Evolutionary conservation across 2,113 vertebrate species (phyloP).

Genomic region (Laticauda colubrina): DNA sequence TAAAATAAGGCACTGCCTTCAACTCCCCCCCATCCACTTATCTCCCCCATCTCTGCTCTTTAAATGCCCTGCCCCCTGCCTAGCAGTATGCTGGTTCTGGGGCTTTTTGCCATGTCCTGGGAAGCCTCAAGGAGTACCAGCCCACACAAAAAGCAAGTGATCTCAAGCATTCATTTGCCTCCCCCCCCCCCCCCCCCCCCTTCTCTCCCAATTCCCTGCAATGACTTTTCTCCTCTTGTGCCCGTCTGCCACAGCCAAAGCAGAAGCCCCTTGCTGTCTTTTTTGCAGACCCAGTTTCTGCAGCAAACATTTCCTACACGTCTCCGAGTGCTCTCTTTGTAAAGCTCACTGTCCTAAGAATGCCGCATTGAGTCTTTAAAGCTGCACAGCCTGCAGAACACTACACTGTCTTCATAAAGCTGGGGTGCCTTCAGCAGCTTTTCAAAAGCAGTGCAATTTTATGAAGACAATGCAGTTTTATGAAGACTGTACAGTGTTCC

Average conservation of each 20-base stretch:
- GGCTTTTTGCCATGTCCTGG: background rate
- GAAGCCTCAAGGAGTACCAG: background rate
- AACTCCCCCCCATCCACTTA: background rate
- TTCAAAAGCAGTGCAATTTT: background rate
- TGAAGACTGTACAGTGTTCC: background rate
- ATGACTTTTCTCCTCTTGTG: background rate
- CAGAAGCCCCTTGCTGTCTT: background rate
- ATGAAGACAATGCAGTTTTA: background rate
- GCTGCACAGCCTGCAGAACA: background rate
- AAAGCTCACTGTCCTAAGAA: background rate
- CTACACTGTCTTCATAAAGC: background rate
- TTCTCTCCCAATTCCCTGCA: background rate
- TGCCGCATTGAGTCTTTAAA: background rate
- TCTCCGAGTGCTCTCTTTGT: background rate
- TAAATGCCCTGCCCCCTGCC: background rate
- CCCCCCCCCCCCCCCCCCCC: background rate
- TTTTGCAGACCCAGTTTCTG: background rate
- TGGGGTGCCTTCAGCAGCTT: background rate
- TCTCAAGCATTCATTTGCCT: background rate
- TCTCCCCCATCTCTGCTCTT: background rate
- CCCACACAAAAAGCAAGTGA: background rate
- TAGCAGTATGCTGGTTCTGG: background rate
- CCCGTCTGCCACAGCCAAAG: background rate
- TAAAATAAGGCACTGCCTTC: background rate
- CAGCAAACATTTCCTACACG: background rate